Evolutionary conservation across 2,797 vertebrate species (phyloP).

Genomic region (Philypnodon macrostomus): DNA sequence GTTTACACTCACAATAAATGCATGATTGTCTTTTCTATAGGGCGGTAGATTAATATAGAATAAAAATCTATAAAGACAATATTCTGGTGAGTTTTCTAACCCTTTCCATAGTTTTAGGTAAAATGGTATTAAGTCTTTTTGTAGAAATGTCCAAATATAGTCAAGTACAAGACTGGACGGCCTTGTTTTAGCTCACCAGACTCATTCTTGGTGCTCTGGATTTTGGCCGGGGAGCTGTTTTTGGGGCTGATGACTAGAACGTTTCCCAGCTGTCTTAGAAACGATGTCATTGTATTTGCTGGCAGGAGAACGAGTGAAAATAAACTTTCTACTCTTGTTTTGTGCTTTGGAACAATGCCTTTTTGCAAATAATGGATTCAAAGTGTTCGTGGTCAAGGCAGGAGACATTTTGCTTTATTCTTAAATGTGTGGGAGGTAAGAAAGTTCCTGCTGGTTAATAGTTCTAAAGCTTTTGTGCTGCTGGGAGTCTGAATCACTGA

Average conservation of each 20-base stretch:
- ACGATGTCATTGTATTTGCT: slow-evolving; percentile 65
- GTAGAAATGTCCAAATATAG: too few species aligned
- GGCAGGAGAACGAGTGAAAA: slow-evolving; percentile 61
- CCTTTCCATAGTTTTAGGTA: too few species aligned
- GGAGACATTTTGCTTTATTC: slow-evolving; percentile 30
- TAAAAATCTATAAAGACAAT: too few species aligned
- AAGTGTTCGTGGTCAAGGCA: too few species aligned
- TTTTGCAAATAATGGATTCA: slow-evolving; percentile 39
- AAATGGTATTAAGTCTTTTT: too few species aligned
- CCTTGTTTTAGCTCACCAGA: too few species aligned
- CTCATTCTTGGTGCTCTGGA: slow-evolving; percentile 28
- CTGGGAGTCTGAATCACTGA: slow-evolving; percentile 1
- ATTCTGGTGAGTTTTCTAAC: not conserved
- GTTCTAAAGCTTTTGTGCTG: slow-evolving; percentile 16
- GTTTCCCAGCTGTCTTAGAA: slow-evolving; percentile 62
- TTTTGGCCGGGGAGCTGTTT: too few species aligned
- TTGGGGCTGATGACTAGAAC: slow-evolving; percentile 57
- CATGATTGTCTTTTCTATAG: not conserved
- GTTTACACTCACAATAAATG: not conserved
- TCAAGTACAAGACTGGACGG: too few species aligned
- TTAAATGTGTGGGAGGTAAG: slow-evolving; percentile 27
- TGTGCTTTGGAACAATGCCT: slow-evolving; percentile 57
- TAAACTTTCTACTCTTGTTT: slow-evolving; percentile 61
- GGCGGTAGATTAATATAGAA: too few species aligned
- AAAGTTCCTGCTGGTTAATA: slow-evolving; percentile 20